These are phyloP conservation scores for Alligator sinensis DNA, from an alignment of 2,113 vertebrate genomes.

Conservation along the genomic window DNA sequence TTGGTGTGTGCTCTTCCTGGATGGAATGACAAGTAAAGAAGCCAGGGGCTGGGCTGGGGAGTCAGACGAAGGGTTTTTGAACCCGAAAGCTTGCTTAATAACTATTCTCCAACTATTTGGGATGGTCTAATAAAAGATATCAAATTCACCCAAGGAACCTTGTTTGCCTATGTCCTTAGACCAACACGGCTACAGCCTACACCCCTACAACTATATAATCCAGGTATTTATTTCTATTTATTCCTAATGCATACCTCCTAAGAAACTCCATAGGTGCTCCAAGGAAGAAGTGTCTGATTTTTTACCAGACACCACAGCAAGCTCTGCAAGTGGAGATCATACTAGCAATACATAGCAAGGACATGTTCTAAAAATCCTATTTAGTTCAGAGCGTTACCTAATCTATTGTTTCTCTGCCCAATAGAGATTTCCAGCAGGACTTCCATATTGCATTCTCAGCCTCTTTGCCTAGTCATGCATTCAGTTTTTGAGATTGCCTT, in stretches of 20 bases:
- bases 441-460: neutral
- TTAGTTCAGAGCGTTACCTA: neutral
- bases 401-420: neutral
- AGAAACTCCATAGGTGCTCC: neutral
- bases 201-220: no score
- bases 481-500: neutral
- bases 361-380: neutral
- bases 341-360: rapidly evolving
- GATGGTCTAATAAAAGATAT: no score
- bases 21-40: no score
- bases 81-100: no score
- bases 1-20: no score
- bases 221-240: neutral
- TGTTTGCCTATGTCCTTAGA: no score
- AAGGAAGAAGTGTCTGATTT: neutral
- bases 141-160: no score
- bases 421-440: neutral
- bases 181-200: no score
- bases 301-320: neutral
- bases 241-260: no score
- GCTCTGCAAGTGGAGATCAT: neutral
- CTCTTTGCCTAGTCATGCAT: neutral
- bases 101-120: no score
- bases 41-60: no score
- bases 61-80: no score